Conservation (phyloP, 2,113 vertebrate species). For the Petaurus breviceps region DNA sequence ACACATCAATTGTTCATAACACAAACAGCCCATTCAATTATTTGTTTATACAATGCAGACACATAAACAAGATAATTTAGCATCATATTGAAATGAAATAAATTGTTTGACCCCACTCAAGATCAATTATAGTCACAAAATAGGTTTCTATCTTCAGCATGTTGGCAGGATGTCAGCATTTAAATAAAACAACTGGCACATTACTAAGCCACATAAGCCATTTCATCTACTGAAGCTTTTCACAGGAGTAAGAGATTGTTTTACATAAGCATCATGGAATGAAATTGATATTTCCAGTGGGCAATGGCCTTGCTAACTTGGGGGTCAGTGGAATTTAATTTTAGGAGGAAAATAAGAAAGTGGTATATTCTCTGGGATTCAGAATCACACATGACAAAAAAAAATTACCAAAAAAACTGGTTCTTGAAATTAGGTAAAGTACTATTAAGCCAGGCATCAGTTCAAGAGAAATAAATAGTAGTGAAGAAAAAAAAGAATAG, state of each 20-base stretch:
- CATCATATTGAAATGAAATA: conserved; percentile 66
- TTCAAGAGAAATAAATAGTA: not conserved
- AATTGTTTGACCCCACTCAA: conserved; percentile 66
- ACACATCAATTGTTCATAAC: conserved; percentile 52
- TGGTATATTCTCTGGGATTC: not conserved
- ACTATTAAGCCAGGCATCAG: conserved; percentile 37
- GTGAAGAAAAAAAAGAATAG: conserved; percentile 19
- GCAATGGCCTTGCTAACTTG: conserved; percentile 10
- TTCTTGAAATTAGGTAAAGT: conserved; percentile 9
- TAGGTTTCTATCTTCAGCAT: conserved; percentile 61
- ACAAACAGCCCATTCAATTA: conserved; percentile 60
- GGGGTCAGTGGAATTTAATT: conserved; percentile 32
- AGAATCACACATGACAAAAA: conserved; percentile 9
- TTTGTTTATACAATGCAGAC: conserved; percentile 58
- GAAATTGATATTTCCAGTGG: conserved; percentile 54
- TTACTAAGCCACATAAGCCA: conserved; percentile 14
- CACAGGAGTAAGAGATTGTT: conserved; percentile 37
- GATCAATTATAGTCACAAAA: conserved; percentile 68
- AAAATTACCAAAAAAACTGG: not conserved
- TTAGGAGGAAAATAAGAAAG: not conserved
- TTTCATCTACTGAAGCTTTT: conserved; percentile 66
- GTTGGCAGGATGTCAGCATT: conserved; percentile 61
- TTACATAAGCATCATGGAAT: conserved; percentile 18
- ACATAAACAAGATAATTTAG: conserved; percentile 67
- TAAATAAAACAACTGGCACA: conserved; percentile 59